Base-by-base conservation (phyloP, 2,888 invertebrate species). In the Iphiclides podalirius region DNA sequence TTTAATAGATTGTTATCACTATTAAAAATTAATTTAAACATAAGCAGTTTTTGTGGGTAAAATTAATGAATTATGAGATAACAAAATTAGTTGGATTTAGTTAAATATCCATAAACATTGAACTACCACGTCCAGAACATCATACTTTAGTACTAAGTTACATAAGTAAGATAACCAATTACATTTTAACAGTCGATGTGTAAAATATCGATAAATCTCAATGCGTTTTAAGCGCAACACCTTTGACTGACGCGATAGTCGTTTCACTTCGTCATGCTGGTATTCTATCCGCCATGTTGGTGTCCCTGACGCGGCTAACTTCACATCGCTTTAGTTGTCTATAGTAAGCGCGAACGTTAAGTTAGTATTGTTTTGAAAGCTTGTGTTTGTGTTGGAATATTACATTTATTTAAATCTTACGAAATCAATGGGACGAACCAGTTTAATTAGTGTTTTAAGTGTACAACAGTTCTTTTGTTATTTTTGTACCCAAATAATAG, bases 311-410 rank as follows among this genome's bases (percentile, higher is more conserved):
- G 59, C 62, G 36, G 64, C 69, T 59, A 82, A 80, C 82, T 84
- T 85, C 83, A 66, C 57, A 54, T 28, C 60, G 61, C 68, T 72
- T 60, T 73, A 68, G 72, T 66, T 73, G 70, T 70, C 68, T 72
- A 73, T 54, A 58, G 58, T 52, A 49, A 35, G 42, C 65, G 69
- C 70, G 67, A 73, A 78, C 83, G 80, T 81, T 82, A 78, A 62
- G 68, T 75, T 82, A 81, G 76, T 78, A 78, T 71, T 79, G 74
- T 78, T 80, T 79, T 80, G 71, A 79, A 77, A 71, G 53, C 70
- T 74, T 72, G 61, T 66, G 64, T 48, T 52, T 53, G 62, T 61
- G 61, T 60, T 52, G 49, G 52, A 60, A 47, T 61, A 59, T 61
- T 55, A 52, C 56, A n/a, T n/a, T n/a, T 55, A 61, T 57, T 50